Base-by-base conservation (phyloP, 2,797 vertebrate species). In the Spondyliosoma cantharus region DNA sequence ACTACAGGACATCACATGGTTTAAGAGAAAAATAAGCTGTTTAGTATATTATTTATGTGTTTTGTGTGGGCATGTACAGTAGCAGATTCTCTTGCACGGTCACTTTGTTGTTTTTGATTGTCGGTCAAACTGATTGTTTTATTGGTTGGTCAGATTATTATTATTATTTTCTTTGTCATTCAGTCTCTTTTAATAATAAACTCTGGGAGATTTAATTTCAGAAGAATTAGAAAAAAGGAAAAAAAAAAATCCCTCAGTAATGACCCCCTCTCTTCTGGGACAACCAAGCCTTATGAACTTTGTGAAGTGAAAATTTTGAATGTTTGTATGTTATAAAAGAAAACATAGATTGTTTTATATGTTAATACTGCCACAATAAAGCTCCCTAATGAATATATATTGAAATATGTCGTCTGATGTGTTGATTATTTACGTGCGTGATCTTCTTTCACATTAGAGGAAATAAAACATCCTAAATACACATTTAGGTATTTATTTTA, bases 261-360 rank as follows among this genome's bases (percentile, higher is more conserved):
- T 90, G 91, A 94, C 85, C 91, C 92, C 92, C 67, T 64, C 54
- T 92, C 91, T 94, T 95, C 85, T 90, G 91, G 95, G 96, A 96
- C 96, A 94, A 94, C 96, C 83, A 94, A 97, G 96, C 96, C 97
- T 98, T 98, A 98, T 94, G 88, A 95, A 95, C 95, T 98, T 98
- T 98, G 96, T 98, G 97, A 95, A 96, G 96, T 97, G 93, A 96
- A 93, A 61, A 95, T 96, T 97, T 95, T 96, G 95, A 96, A 94
- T 95, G 95, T 99, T 98, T 98, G 93, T 97, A 94, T 97, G 96
- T 98, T 95, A 94, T 84, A 94, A 90, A 86, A 84, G 59, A 94
- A 96, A 94, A 89, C 71, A 95, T 94, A 94, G 92, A 95, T 96
- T 97, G 96, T 98, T 99, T 98, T 98, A 94, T 98, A 98, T 98